Evolutionary conservation across 1,140 invertebrate genomes (phyloP).

Genomic region (Drosophila kikkawai): DNA sequence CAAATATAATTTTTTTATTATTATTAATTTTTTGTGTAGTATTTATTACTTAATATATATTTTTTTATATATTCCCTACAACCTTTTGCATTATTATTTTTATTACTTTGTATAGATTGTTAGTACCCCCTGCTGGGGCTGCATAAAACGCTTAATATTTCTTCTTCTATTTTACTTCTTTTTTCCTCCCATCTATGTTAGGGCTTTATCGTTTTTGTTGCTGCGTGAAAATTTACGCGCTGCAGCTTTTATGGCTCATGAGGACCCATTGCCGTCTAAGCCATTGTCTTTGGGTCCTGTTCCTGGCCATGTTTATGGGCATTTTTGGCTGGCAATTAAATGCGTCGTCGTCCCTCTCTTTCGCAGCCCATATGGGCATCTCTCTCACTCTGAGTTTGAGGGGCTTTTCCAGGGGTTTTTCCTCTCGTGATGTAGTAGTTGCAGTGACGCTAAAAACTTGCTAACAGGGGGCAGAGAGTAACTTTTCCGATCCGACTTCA

Average conservation of each 20-base stretch:
- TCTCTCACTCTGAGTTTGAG: not conserved
- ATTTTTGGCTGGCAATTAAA: slow-evolving; percentile 52
- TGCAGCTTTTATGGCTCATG: slow-evolving; percentile 55
- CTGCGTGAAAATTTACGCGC: slow-evolving; percentile 50
- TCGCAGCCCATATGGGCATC: not conserved
- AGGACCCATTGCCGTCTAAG: slow-evolving; percentile 48
- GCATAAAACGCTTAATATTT: slow-evolving; percentile 33
- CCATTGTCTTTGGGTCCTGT: slow-evolving; percentile 34
- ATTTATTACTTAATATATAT: too few relatives aligned
- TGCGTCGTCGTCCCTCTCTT: not conserved
- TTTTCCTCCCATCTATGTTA: not conserved
- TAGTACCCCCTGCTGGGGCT: not conserved
- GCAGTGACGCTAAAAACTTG: slow-evolving; percentile 62
- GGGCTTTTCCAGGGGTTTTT: not conserved
- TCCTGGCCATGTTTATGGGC: slow-evolving; percentile 46
- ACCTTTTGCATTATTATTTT: not conserved
- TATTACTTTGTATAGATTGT: not conserved
- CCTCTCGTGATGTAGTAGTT: slow-evolving; percentile 52
- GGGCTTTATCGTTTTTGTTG: slow-evolving; percentile 37
- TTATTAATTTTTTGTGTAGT: too few relatives aligned
- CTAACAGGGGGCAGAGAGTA: slow-evolving; percentile 21
- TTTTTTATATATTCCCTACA: too few relatives aligned
- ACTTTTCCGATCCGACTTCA: slow-evolving; percentile 48
- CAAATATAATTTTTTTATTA: too few relatives aligned
- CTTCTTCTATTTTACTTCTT: not conserved